Evolutionary conservation across 1,140 invertebrate species (phyloP).

Genomic region (Drosophila simulans): DNA sequence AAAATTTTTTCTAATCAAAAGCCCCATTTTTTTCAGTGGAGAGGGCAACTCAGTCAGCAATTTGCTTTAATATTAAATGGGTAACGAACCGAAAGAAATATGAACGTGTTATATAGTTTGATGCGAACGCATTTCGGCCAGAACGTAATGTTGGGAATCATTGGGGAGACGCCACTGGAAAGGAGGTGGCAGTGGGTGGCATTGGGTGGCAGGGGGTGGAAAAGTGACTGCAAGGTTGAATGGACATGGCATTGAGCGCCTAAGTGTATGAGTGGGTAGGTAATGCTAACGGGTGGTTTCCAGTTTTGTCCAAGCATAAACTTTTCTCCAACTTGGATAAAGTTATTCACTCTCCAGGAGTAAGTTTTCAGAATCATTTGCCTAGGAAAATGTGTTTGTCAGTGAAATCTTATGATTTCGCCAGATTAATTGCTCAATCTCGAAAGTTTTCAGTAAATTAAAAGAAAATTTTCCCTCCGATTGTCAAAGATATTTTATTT

Average conservation of each 20-base stretch:
- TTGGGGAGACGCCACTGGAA: constrained; percentile 21
- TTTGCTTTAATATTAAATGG: constrained; percentile 83
- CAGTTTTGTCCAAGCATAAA: constrained; percentile 41
- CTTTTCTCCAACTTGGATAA: constrained; percentile 42
- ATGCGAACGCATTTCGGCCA: constrained; percentile 69
- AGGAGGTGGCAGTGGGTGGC: too few species aligned
- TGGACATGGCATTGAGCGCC: constrained; percentile 59
- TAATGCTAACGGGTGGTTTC: constrained; percentile 40
- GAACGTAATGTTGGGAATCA: constrained; percentile 52
- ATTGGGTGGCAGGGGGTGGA: not conserved
- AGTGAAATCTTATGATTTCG: constrained; percentile 30
- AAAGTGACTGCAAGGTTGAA: constrained; percentile 37
- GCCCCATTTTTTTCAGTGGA: not conserved
- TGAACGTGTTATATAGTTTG: constrained; percentile 78
- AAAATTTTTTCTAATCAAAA: not conserved
- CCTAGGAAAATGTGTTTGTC: constrained; percentile 44
- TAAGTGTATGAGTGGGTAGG: constrained; percentile 13
- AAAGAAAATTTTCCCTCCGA: not conserved
- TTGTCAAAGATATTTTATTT: constrained; percentile 11
- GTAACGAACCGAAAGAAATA: constrained; percentile 80
- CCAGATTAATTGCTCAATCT: constrained; percentile 38
- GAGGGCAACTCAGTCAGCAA: constrained; percentile 59
- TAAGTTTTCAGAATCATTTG: constrained; percentile 45
- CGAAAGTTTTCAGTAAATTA: constrained; percentile 22
- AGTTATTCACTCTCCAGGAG: constrained; percentile 21